These are phyloP conservation scores for Gibbula magus DNA, from an alignment of 2,888 invertebrate genomes.

Conservation along the genomic window DNA sequence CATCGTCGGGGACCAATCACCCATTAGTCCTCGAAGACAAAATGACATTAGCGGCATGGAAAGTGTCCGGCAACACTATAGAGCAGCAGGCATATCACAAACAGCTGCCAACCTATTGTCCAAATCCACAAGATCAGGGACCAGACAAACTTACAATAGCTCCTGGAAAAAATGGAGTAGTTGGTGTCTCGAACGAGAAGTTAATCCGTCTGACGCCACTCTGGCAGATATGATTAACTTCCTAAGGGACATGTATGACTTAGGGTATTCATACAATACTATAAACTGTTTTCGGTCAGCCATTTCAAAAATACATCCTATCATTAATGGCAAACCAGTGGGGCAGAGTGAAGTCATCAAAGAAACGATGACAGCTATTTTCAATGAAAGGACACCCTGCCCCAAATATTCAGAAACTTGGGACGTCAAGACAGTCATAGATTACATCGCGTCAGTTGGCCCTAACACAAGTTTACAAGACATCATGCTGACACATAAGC, in stretches of 20 bases:
- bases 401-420: constrained; percentile 30
- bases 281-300: too few species aligned
- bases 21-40: too few species aligned
- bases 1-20: too few species aligned
- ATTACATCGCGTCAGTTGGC: constrained; percentile 1
- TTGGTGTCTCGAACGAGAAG: constrained; percentile 27
- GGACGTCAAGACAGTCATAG: constrained; percentile 25
- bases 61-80: constrained; percentile 16
- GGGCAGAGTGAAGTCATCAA: constrained; percentile 20
- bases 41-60: constrained; percentile 28
- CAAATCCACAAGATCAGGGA: neutral
- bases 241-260: constrained; percentile 7
- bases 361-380: constrained; percentile 27
- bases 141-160: constrained; percentile 29
- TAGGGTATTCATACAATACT: too few species aligned
- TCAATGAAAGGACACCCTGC: constrained; percentile 26
- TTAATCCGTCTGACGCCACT: constrained; percentile 32
- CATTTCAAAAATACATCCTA: constrained; percentile 27
- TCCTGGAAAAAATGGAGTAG: constrained; percentile 30
- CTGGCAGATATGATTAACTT: constrained; percentile 23
- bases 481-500: neutral
- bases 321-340: neutral
- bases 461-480: neutral
- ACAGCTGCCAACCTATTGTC: constrained; percentile 25
- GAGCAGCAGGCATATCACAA: constrained; percentile 20